phyloP scores from a whole-genome alignment of 2,797 vertebrate species.

The Rhynchonycteris naso region DNA sequence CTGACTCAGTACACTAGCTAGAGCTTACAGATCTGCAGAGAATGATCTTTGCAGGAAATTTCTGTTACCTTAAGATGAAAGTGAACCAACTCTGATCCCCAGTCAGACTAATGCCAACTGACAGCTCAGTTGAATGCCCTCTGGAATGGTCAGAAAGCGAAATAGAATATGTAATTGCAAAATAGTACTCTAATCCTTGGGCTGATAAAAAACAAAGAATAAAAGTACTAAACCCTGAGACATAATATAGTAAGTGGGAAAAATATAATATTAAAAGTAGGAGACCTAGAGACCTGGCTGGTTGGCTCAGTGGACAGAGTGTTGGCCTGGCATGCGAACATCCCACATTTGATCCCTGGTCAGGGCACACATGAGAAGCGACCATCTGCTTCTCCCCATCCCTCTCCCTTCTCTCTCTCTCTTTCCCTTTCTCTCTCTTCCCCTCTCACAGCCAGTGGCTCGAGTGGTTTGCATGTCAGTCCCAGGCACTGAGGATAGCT shows the following conservation, averaged over 20 bases:
- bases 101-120: slow-evolving; percentile 18
- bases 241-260: neutral
- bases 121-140: slow-evolving; percentile 49
- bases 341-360: no score
- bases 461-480: no score
- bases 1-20: neutral
- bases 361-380: no score
- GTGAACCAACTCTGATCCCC: slow-evolving; percentile 38
- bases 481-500: no score
- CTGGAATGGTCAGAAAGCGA: neutral
- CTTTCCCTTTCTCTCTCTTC: no score
- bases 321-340: no score
- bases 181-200: slow-evolving; percentile 5
- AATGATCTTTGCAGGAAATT: slow-evolving; percentile 44
- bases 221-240: neutral
- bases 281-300: neutral
- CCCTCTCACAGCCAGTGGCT: no score
- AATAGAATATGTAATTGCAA: neutral
- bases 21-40: slow-evolving; percentile 36
- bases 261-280: slow-evolving; percentile 30
- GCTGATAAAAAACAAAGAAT: neutral
- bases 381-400: no score
- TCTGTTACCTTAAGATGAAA: slow-evolving; percentile 55
- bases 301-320: no score
- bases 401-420: no score